Base-by-base conservation (phyloP, 2,888 invertebrate genomes). In the Melipona bicolor region DNA sequence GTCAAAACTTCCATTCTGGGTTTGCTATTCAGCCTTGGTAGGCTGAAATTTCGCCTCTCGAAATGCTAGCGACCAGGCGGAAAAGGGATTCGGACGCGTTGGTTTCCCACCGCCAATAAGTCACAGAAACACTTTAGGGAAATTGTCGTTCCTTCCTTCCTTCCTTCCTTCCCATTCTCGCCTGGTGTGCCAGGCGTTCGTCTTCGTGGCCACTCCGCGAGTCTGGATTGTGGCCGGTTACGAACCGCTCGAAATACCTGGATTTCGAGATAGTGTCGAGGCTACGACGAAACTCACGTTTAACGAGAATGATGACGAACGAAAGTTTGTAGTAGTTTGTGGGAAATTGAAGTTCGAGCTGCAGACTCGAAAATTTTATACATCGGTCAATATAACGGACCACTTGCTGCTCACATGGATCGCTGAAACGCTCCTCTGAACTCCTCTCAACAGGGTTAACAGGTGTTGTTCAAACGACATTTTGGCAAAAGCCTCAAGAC, bases 21-120 rank as follows among this genome's bases (percentile, higher is more conserved):
- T 64, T 81, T 81, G 61, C 67, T 27, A 81, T 81, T 81, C 80
- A 32, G 43, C 43, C 9, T 43, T 43, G 9, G 43, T 43, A n/a
- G 13, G 17, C 52, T 27, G 52, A 78, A 43, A 61, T 78, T 68
- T 49, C 59, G 32, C 19, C 27, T 27, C 11, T 19, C 19, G 56
- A 21, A 32, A 49, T 19, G 50, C 64, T 21, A 27, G 36, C 21
- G 5, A 32, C 52, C 70, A 56, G 24, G 24, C 52, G 56, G 21
- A 59, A 36, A 24, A 24, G 65, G n/a, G n/a, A 6, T 43, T 49
- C 52, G 59, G 43, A 43, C 43, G 43, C 43, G 9, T 9, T 43
- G 43, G 32, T 61, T 78, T 54, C 61, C 15, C 24, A 27, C 36
- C 54, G 21, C 43, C 56, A 75, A 67, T 75, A 75, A 21, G 65